These are phyloP conservation scores for Calidris pygmaea DNA, from an alignment of 2,113 vertebrate genomes.

Conservation along the genomic window DNA sequence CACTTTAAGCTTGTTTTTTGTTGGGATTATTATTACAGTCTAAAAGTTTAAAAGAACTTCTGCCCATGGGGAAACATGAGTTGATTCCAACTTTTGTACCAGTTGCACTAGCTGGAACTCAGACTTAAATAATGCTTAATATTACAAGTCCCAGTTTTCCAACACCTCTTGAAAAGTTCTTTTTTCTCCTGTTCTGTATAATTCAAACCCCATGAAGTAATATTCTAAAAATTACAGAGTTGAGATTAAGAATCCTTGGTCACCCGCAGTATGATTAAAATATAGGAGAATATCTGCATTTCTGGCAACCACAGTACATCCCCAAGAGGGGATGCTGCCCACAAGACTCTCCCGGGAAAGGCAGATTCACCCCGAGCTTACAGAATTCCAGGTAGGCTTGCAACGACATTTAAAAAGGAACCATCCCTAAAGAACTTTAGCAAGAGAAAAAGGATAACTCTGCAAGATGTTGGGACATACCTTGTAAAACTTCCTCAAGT, in stretches of 20 bases:
- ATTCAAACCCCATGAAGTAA: background rate
- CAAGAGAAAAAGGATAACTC: accelerated
- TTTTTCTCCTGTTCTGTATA: background rate
- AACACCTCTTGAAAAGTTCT: background rate
- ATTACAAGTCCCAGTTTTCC: background rate
- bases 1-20: accelerated
- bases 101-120: background rate
- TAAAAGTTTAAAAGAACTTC: background rate
- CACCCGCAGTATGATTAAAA: accelerated
- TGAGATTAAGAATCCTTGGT: background rate
- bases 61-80: accelerated
- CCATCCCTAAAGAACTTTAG: accelerated
- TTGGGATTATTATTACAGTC: accelerated
- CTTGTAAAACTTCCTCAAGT: slow-evolving; percentile 98
- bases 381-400: background rate
- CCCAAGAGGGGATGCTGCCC: background rate
- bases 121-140: background rate
- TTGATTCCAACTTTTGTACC: background rate
- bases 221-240: background rate
- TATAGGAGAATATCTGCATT: background rate
- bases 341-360: slow-evolving; percentile 18
- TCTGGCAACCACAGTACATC: background rate
- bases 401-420: background rate
- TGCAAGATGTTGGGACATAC: slow-evolving; percentile 23
- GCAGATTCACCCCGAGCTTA: background rate